phyloP scores from a whole-genome alignment of 2,797 vertebrate genomes.

The Sebastiscus albofasciatus region DNA sequence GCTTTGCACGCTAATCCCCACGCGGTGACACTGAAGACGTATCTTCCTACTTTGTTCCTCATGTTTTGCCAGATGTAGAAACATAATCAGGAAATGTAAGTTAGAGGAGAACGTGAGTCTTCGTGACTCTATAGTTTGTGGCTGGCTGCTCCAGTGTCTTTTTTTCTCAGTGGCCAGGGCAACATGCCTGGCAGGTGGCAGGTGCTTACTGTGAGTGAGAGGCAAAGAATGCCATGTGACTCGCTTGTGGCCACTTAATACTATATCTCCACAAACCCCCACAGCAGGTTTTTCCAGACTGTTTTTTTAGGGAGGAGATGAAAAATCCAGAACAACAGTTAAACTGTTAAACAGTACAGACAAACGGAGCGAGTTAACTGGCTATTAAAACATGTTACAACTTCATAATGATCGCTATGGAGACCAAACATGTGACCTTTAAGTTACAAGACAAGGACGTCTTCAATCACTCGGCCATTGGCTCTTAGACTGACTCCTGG shows the following conservation, averaged over 20 bases:
- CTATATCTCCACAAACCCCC: constrained; percentile 7
- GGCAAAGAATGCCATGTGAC: constrained; percentile 40
- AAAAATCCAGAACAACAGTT: background rate
- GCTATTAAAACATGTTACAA: background rate
- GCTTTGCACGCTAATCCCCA: constrained; percentile 59
- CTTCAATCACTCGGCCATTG: background rate
- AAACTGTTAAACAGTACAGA: background rate
- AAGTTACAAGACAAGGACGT: background rate
- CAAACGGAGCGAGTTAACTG: background rate
- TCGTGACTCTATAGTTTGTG: background rate
- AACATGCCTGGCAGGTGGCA: constrained; percentile 60
- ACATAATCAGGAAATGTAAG: constrained; percentile 41
- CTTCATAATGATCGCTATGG: background rate
- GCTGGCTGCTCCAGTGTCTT: constrained; percentile 39
- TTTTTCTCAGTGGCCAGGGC: constrained; percentile 53
- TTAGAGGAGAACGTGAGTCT: constrained; percentile 43
- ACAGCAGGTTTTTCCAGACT: constrained; percentile 65
- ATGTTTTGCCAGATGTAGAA: constrained; percentile 45
- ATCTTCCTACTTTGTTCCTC: constrained; percentile 41
- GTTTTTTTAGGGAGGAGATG: background rate
- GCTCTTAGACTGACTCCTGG: background rate
- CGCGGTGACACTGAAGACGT: constrained; percentile 50
- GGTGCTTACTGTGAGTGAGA: constrained; percentile 25
- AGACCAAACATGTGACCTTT: constrained; percentile 6
- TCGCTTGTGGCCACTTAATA: constrained; percentile 17